Evolutionary conservation across 1,140 invertebrate species (phyloP).

Genomic region (Pseudomyrmex concolor): DNA sequence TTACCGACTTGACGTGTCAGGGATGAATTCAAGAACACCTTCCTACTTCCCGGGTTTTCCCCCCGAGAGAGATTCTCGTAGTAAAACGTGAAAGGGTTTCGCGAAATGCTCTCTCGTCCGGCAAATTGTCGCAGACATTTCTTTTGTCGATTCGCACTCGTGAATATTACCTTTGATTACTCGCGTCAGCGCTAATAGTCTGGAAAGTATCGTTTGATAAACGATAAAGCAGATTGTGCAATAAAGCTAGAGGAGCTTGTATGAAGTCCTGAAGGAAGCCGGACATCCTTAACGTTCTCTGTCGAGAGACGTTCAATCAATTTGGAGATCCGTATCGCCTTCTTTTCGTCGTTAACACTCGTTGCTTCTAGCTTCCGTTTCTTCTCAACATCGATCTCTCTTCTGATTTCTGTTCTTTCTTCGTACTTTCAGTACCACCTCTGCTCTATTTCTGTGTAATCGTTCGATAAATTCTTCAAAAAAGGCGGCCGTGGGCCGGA

Average conservation of each 20-base stretch:
- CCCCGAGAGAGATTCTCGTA: not conserved
- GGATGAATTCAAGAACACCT: constrained; percentile 43
- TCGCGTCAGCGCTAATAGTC: not conserved
- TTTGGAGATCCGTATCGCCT: constrained; percentile 26
- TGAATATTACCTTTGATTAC: constrained; percentile 8
- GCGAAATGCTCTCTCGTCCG: not conserved
- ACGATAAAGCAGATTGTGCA: constrained; percentile 15
- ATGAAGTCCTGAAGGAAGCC: not conserved
- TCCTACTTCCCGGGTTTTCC: constrained; percentile 1
- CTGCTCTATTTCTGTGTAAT: constrained; percentile 11
- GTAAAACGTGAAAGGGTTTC: constrained; percentile 3
- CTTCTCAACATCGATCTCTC: not conserved
- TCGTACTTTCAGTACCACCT: too few relatives aligned
- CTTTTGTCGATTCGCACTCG: constrained; percentile 18
- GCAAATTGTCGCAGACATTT: constrained; percentile 23
- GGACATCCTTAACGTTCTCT: not conserved
- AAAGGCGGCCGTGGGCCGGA: not conserved
- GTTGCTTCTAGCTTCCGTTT: constrained; percentile 16
- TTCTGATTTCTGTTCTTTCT: constrained; percentile 26
- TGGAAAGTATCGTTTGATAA: constrained; percentile 6
- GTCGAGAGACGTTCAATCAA: constrained; percentile 45
- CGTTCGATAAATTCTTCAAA: constrained; percentile 45
- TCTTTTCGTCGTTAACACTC: constrained; percentile 11
- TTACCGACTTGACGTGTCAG: constrained; percentile 24
- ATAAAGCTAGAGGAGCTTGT: not conserved